Base-by-base conservation (phyloP, 2,113 vertebrate species). In the Poeciliopsis occidentalis region DNA sequence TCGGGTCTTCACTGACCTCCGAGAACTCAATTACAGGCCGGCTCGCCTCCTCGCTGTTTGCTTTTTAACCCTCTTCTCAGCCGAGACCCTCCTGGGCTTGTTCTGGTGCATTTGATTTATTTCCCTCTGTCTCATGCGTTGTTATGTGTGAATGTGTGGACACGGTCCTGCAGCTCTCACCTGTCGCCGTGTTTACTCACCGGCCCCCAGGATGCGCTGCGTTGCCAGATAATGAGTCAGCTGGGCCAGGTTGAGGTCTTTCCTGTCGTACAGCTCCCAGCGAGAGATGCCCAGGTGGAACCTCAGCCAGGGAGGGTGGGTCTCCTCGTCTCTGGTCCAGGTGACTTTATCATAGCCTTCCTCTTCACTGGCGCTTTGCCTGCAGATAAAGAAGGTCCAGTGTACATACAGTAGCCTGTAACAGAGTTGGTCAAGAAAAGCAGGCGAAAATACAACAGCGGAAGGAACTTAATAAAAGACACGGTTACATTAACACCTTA, bases 221-320 rank as follows among this genome's bases (percentile, higher is more conserved):
- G 85, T 94, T 73, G 95, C 94, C 88, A 95, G 73, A 63, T 96
- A 94, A 54, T 44, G 73, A 67, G 92, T 88, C 51, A 96, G 78
- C 26, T 24, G 27, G 2, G 74, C 81, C 81, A 95, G 69, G 75
- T 88, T 79, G 54, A 92, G 87, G 83, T 96, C 94, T 75, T 15
- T 89, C 75, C 94, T 91, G 69, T 93, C 77, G 67, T 95, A 96
- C 76, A 97, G 90, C 84, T 94, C 91, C 39, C 94, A 92, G 81
- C 94, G 94, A 39, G 94, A 91, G 88, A 96, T 97, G 75, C 95
- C 95, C 0, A 96, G 69, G 41, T 96, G 95, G 87, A 96, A 95
- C 17, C 89, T 92, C 10, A 96, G 92, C 95, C 95, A 95, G 19
- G 92, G 26, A 0, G 96, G 95, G 67, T 94, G 93, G 54, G 95